These are phyloP conservation scores for Craseonycteris thonglongyai DNA, from an alignment of 2,113 vertebrate species.

Conservation along the genomic window DNA sequence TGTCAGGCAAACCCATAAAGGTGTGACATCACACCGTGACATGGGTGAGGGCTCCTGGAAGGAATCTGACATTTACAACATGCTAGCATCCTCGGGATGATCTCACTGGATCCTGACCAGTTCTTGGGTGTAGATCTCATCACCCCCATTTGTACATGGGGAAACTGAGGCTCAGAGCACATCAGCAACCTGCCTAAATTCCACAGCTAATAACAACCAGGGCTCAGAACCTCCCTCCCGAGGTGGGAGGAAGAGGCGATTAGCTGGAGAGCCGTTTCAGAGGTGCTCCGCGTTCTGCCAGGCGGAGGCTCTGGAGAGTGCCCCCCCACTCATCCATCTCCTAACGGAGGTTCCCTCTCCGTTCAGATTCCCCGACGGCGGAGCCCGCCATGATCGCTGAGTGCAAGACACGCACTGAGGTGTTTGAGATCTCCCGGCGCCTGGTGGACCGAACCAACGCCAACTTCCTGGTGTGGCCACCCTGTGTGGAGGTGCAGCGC, in stretches of 20 bases:
- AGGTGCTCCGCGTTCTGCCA: not conserved
- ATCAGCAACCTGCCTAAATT: not conserved
- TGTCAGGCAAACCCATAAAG: not conserved
- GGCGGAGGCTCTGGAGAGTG: not conserved
- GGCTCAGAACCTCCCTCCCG: not conserved
- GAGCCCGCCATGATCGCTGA: constrained; percentile 86
- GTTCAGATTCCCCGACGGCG: constrained; percentile 70
- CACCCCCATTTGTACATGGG: not conserved
- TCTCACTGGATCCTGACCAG: not conserved
- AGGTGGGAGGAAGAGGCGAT: not conserved
- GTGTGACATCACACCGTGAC: not conserved
- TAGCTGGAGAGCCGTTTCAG: accelerated
- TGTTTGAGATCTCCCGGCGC: constrained; percentile 90
- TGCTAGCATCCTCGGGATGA: not conserved
- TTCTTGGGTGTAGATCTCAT: not conserved
- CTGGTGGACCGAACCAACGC: constrained; percentile 92
- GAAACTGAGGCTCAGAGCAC: not conserved
- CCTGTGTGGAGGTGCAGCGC: constrained; percentile 94
- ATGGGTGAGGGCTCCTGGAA: accelerated
- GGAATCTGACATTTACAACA: no score
- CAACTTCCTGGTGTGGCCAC: constrained; percentile 93
- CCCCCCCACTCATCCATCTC: no score
- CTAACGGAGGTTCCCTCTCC: not conserved
- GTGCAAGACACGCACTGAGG: constrained; percentile 92
- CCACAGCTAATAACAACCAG: not conserved